Evolutionary conservation across 2,888 invertebrate species (phyloP).

Genomic region (Aspidapion aeneum): DNA sequence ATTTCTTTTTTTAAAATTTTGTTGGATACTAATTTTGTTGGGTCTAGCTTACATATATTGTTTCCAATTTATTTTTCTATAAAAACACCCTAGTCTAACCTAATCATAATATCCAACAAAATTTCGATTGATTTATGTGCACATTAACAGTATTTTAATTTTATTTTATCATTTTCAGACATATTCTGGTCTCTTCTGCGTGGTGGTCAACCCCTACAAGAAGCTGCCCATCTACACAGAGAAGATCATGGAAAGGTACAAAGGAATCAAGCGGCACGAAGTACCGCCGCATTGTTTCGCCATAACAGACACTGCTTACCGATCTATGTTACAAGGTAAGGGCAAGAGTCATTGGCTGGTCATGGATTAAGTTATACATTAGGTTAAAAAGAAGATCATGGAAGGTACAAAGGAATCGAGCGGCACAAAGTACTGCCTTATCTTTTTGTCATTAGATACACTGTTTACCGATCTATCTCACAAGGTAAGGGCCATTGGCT

Average conservation of each 20-base stretch:
- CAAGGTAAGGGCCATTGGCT: conserved; percentile 74
- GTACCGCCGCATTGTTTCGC: conserved; percentile 99
- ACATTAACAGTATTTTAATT: too few species aligned
- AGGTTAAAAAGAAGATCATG: not conserved
- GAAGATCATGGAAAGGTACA: conserved; percentile 98
- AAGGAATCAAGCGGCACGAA: conserved; percentile 98
- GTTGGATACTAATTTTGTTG: too few species aligned
- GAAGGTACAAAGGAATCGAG: conserved; percentile 82
- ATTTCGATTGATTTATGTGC: too few species aligned
- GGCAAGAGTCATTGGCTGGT: too few species aligned
- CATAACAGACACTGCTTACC: conserved; percentile 98
- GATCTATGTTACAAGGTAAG: conserved; percentile 98
- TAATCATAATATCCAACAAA: too few species aligned
- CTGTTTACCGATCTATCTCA: conserved; percentile 98
- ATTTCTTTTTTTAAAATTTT: too few species aligned
- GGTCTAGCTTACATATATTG: too few species aligned
- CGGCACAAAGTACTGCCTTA: conserved; percentile 99
- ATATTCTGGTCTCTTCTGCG: conserved; percentile 99
- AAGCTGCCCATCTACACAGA: conserved; percentile 99
- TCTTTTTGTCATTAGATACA: conserved; percentile 97
- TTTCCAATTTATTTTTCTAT: too few species aligned
- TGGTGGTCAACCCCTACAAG: conserved; percentile 99
- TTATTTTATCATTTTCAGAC: conserved; percentile 74
- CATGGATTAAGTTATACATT: not conserved
- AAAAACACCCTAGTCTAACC: too few species aligned